These are phyloP conservation scores for Chrysomela aeneicollis DNA, from an alignment of 2,888 invertebrate species.

Conservation along the genomic window DNA sequence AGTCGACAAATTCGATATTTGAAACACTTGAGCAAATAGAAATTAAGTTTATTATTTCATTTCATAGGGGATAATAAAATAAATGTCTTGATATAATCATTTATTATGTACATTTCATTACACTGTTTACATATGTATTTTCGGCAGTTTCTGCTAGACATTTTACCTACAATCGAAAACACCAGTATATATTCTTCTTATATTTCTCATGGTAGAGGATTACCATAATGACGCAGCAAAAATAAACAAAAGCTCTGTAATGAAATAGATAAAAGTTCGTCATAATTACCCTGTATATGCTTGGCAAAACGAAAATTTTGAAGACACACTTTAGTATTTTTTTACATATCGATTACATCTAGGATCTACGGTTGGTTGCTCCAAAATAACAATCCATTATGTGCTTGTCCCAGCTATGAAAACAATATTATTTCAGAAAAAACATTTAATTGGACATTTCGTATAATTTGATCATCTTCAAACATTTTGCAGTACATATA, in stretches of 20 bases:
- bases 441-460: no score
- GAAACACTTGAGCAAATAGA: no score
- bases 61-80: no score
- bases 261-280: not conserved
- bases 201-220: not conserved
- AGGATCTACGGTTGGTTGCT: no score
- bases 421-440: no score
- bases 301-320: not conserved
- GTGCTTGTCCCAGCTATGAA: no score
- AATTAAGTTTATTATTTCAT: no score
- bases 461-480: no score
- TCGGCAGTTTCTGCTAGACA: not conserved
- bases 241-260: not conserved
- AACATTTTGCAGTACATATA: no score
- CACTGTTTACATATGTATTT: constrained; percentile 4
- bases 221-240: not conserved
- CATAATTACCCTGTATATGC: not conserved
- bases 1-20: no score
- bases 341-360: no score
- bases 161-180: not conserved
- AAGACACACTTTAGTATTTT: not conserved
- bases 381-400: no score
- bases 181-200: not conserved
- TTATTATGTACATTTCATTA: constrained; percentile 5
- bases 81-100: not conserved